Evolutionary conservation across 2,888 invertebrate genomes (phyloP), one percentile per base, ranked within the genome.

Genomic region (Isotomurus palustris): DNA sequence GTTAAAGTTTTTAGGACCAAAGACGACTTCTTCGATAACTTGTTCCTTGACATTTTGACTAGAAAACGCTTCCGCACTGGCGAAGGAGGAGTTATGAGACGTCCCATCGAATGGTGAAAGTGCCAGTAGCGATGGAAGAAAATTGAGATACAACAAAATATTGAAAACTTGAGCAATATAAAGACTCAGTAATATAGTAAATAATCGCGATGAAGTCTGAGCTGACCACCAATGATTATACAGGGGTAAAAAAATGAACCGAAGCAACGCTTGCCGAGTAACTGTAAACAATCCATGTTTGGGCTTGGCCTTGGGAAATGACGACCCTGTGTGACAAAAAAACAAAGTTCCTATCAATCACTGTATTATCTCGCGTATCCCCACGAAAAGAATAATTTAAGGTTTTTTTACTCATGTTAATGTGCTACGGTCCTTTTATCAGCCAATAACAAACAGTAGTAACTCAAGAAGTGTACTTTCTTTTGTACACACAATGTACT

Each of bases 231-330:
- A 95, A 74, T 83, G 83, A 73, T 84, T 83, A 73, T 89, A 86
- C 19, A 87, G 79, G 3, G 96, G 96, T 56, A 95, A 79, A 73
- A 95, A 83, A 53, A 93, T 73, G 47, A 91, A 84, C 52, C 94
- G 81, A 60, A 88, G 79, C 51, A 91, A 79, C 5, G 93, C 93
- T 73, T 87, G 83, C 75, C 87, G 84, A 61, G 89, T 84, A 61
- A 94, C 89, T 40, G 89, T 87, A 43, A 87, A 81, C 76, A 93
- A 83, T 63, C 92, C 88, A 77, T 94, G 87, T 72, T 93, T 91
- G 2, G 95, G 92, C 76, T 95, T 95, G 17, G 91, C 88, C 81
- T 95, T 95, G 14, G 93, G 88, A 77, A 95, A 95, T 59, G 93
- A 91, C 38, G 95, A 94, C 45, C 94, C 94, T 91, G 72, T 55